Base-by-base conservation (phyloP, 2,113 vertebrate genomes). In the Aphelocoma coerulescens region DNA sequence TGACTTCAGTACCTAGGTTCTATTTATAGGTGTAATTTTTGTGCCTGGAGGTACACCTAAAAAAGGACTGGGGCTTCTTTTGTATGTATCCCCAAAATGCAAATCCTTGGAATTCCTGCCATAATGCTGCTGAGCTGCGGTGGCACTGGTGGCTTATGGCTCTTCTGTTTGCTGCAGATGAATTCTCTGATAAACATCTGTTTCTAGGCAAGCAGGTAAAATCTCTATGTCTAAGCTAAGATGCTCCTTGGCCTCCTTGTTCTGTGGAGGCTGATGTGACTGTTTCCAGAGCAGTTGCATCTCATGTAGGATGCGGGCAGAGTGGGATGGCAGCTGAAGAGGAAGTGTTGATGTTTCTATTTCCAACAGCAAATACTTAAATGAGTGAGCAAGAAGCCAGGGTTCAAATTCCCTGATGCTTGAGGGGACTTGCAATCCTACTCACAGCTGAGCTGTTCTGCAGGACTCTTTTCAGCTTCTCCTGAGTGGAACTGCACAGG, bases 341-440 rank as follows among this genome's bases (percentile, higher is more conserved):
- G 81, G 77, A 89, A 59, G 65, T 91, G 73, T 59, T 69, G 73
- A 48, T 67, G 69, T 93, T 95, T 78, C 81, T 89, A 57, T 89
- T 94, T 91, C 73, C 63, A 87, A 13, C 10, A 75, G 48, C 62
- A 63, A 39, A 52, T 33, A 72, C 39, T 80, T 33, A 49, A 73
- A 33, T 55, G 65, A 58, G 54, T 9, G 35, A 0, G 0, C 58
- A 73, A 75, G 72, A 87, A 44, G 43, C 61, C 48, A 68, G 18
- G 10, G 33, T 49, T 91, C 23, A 20, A 2, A 52, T 72, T 55
- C 76, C 52, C 52, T 44, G 74, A 44, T 68, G 44, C 27, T 78
- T 0, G 0, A 78, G 30, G 20, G 48, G 55, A 32, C 24, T 48
- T 75, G 61, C 76, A 75, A 18, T 68, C 21, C 27, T 2, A 3